These are phyloP conservation scores for Platalea minor DNA, from an alignment of 2,797 vertebrate species.

Conservation along the genomic window DNA sequence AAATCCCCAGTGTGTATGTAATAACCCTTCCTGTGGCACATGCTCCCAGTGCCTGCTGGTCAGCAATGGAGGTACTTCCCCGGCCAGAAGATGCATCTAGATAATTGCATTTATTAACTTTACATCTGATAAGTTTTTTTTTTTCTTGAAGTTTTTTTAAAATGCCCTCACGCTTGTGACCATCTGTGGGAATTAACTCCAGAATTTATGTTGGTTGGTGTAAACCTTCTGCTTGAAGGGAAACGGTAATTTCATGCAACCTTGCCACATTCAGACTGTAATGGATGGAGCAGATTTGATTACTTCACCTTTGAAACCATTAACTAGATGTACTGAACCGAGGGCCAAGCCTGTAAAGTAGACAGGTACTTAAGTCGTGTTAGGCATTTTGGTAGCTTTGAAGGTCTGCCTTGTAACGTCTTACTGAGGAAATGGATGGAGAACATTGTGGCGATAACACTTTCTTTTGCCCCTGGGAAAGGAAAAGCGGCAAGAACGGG, in stretches of 20 bases:
- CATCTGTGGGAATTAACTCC: background rate
- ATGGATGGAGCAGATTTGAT: background rate
- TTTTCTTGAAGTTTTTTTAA: background rate
- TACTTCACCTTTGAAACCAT: background rate
- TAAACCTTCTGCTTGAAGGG: background rate
- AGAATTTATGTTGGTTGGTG: background rate
- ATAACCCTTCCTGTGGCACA: background rate
- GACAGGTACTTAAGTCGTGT: fast-evolving
- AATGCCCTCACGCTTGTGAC: background rate
- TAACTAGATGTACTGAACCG: background rate
- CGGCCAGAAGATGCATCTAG: background rate
- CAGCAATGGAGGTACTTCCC: background rate
- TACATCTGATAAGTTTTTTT: background rate
- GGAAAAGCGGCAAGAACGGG: background rate
- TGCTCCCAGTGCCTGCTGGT: background rate
- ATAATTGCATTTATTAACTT: background rate
- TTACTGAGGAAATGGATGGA: background rate
- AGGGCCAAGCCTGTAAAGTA: background rate
- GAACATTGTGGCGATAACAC: background rate
- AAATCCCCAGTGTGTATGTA: fast-evolving
- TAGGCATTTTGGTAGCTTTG: background rate
- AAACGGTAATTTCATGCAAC: background rate
- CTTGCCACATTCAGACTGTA: background rate
- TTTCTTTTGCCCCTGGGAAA: background rate
- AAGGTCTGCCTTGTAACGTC: fast-evolving